These are phyloP conservation scores for Stenoptilia bipunctidactyla DNA, from an alignment of 2,888 invertebrate species.

Conservation along the genomic window DNA sequence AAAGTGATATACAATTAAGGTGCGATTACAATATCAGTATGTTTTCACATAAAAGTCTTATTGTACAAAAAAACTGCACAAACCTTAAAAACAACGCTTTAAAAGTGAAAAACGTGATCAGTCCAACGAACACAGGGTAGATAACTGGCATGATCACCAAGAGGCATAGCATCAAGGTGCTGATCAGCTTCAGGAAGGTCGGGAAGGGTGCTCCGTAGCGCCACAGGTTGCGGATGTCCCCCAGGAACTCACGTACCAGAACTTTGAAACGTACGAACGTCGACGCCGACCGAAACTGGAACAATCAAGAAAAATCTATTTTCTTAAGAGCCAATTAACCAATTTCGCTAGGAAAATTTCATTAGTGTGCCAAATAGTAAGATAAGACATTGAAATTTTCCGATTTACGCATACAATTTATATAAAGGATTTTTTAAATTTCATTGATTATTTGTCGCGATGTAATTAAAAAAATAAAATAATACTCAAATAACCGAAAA, in stretches of 20 bases:
- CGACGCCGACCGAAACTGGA: constrained; percentile 45
- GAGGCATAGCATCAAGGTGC: constrained; percentile 45
- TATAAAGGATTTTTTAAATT: no score
- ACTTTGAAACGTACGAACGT: constrained; percentile 38
- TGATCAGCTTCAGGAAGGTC: constrained; percentile 58
- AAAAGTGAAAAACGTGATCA: constrained; percentile 43
- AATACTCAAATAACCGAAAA: no score
- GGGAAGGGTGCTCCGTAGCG: constrained; percentile 61
- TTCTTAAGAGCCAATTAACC: no score
- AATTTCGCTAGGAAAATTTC: no score
- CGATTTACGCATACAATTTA: no score
- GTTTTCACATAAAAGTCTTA: neutral
- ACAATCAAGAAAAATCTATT: no score
- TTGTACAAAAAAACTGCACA: constrained; percentile 1
- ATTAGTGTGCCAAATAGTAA: no score
- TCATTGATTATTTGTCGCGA: no score
- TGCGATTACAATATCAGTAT: no score
- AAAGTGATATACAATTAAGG: no score
- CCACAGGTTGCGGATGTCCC: constrained; percentile 51
- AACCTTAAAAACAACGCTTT: constrained; percentile 54
- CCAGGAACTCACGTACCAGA: constrained; percentile 38
- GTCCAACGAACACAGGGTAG: constrained; percentile 45
- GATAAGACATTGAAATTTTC: no score
- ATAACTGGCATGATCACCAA: constrained; percentile 45
- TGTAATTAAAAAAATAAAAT: no score